Evolutionary conservation across 2,797 vertebrate genomes (phyloP).

Genomic region (Balearica regulorum): DNA sequence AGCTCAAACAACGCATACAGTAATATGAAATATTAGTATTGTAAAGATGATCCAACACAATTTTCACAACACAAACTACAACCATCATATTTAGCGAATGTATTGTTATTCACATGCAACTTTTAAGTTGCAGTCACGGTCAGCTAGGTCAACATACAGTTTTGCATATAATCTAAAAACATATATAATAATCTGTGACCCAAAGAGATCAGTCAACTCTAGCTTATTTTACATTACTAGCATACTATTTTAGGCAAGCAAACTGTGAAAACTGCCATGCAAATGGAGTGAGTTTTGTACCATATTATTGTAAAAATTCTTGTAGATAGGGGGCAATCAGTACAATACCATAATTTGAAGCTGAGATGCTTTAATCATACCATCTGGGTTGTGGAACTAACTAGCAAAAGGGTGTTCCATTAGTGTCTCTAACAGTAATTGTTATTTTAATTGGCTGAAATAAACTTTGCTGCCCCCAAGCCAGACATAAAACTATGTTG

Average conservation of each 20-base stretch:
- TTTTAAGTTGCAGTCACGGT: background rate
- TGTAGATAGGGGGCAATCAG: background rate
- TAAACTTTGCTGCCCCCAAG: conserved; percentile 44
- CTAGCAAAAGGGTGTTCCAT: background rate
- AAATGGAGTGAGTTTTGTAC: background rate
- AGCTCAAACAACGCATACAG: background rate
- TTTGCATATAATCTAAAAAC: background rate
- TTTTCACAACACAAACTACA: background rate
- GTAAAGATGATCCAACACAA: background rate
- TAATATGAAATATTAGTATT: background rate
- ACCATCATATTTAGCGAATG: background rate
- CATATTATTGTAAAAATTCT: background rate
- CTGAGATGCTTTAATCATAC: conserved; percentile 39
- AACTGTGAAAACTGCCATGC: background rate
- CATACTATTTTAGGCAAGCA: background rate
- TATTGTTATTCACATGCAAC: background rate
- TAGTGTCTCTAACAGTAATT: conserved; percentile 49
- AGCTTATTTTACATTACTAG: background rate
- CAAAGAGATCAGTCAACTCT: background rate
- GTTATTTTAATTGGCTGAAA: conserved; percentile 72
- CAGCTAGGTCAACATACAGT: background rate
- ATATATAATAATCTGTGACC: background rate
- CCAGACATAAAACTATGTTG: background rate
- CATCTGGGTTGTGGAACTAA: background rate
- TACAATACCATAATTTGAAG: background rate